Conservation (phyloP, 2,888 invertebrate genomes). For the Agriopis leucophaearia region DNA sequence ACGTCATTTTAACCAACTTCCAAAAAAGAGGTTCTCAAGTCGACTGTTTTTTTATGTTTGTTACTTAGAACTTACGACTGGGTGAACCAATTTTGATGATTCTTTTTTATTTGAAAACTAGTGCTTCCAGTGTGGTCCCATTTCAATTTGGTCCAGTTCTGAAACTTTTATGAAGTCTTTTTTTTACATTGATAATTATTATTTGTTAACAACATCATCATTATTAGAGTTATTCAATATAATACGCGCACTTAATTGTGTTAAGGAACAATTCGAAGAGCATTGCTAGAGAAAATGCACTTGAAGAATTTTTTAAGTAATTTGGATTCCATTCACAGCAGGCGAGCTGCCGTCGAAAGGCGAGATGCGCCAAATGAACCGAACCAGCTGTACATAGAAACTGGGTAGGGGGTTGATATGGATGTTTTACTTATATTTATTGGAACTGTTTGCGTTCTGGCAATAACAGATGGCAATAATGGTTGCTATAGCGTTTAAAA, state of each 20-base stretch:
- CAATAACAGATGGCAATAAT: no score
- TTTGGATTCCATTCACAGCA: slow-evolving; percentile 82
- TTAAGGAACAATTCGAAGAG: slow-evolving; percentile 59
- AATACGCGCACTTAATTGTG: slow-evolving; percentile 58
- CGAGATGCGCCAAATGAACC: slow-evolving; percentile 75
- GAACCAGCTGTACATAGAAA: slow-evolving; percentile 49
- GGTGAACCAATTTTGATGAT: no score
- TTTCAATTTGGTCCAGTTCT: no score
- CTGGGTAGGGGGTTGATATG: neutral
- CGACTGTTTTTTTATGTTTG: no score
- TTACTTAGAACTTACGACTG: no score
- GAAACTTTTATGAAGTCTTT: no score
- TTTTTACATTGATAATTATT: neutral
- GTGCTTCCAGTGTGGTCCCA: no score
- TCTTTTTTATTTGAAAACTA: no score
- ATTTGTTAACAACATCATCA: neutral
- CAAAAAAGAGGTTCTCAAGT: no score
- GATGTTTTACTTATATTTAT: neutral
- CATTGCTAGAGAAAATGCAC: slow-evolving; percentile 60
- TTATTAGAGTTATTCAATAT: slow-evolving; percentile 35
- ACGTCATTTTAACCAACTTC: no score
- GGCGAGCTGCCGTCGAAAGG: slow-evolving; percentile 63
- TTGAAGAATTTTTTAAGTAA: slow-evolving; percentile 75
- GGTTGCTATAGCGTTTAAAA: no score
- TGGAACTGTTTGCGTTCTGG: no score